Percentiles rank a stretch among this genome's conserved stretches.
Evolutionary conservation across 2,797 vertebrate genomes (phyloP).

Genomic region (Anguilla marmorata): DNA sequence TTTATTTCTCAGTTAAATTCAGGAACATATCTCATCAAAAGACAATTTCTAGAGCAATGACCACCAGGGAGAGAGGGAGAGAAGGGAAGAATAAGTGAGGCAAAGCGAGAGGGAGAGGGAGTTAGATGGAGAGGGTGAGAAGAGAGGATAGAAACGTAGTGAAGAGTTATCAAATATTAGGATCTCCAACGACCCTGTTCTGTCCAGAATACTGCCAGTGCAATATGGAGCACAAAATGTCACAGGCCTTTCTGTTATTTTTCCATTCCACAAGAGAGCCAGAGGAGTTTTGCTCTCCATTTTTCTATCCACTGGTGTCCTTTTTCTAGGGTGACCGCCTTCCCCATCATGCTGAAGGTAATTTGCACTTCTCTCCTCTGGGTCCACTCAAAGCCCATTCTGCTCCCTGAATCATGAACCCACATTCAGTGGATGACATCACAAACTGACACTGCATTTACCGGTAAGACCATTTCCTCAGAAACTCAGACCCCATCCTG

Average conservation of each 20-base stretch:
- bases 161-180: constrained; percentile 31
- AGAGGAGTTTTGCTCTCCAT: constrained; percentile 44
- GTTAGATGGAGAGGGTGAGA: background rate
- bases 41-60: background rate
- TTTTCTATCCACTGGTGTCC: constrained; percentile 48
- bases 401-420: constrained; percentile 11
- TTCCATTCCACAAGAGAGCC: constrained; percentile 52
- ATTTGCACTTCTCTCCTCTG: constrained; percentile 60
- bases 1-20: background rate
- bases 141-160: constrained; percentile 32
- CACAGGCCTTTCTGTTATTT: constrained; percentile 42
- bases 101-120: background rate
- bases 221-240: constrained; percentile 44
- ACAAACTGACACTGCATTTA: background rate
- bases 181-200: background rate
- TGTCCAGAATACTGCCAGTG: background rate
- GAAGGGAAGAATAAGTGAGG: background rate
- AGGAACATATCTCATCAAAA: background rate
- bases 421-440: background rate
- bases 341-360: constrained; percentile 47
- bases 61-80: background rate
- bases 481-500: background rate
- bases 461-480: background rate
- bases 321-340: constrained; percentile 29
- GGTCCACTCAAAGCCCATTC: constrained; percentile 48